These are phyloP conservation scores for Neodiprion fabricii DNA, from an alignment of 1,140 invertebrate species.

Conservation along the genomic window DNA sequence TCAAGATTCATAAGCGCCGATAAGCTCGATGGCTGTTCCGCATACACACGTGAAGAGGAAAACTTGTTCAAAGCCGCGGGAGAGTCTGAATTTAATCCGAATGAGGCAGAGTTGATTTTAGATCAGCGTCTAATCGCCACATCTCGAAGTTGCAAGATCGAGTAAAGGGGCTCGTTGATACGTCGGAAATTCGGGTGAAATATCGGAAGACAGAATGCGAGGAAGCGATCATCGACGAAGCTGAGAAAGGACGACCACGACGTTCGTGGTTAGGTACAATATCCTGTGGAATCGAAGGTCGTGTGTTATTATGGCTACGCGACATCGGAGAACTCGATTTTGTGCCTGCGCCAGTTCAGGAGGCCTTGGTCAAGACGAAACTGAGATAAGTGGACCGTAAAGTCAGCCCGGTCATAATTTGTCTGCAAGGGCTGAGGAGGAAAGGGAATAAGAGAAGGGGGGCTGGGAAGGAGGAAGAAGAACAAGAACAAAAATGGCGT, in stretches of 20 bases:
- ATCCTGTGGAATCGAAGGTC: neutral
- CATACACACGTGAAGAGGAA: too few relatives aligned
- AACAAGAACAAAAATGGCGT: constrained; percentile 3
- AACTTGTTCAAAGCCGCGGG: too few relatives aligned
- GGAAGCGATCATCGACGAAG: too few relatives aligned
- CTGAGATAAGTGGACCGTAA: constrained; percentile 7
- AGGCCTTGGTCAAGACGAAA: constrained; percentile 2
- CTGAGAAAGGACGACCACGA: neutral
- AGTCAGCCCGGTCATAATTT: neutral
- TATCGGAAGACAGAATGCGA: too few relatives aligned
- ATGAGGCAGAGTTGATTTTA: too few relatives aligned
- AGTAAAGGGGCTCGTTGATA: too few relatives aligned
- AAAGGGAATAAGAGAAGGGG: neutral
- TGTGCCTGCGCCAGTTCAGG: neutral
- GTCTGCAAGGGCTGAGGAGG: neutral
- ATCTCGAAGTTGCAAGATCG: too few relatives aligned
- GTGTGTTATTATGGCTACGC: too few relatives aligned
- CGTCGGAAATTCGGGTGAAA: too few relatives aligned
- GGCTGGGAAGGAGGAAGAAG: neutral
- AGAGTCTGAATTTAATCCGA: too few relatives aligned
- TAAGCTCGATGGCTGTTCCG: neutral
- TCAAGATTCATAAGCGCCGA: neutral
- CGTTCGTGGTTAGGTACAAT: neutral
- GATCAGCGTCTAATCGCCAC: too few relatives aligned
- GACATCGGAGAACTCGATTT: neutral